phyloP scores from a whole-genome alignment of 2,888 invertebrate genomes.

The Dicranocentrus wangi region DNA sequence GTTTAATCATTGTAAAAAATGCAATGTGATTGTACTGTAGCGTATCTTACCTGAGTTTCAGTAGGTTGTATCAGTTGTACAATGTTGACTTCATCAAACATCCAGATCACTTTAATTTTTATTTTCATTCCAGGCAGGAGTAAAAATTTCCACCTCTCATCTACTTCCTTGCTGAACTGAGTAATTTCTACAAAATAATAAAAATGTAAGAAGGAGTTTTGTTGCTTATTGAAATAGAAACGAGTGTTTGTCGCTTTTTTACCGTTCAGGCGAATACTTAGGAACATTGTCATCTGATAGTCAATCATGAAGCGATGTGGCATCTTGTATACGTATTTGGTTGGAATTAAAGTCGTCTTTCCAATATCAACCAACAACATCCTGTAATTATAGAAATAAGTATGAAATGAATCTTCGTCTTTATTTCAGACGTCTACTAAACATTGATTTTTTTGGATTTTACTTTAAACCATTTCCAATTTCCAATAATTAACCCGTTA shows the following conservation, averaged over 20 bases:
- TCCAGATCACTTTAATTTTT: constrained; percentile 26
- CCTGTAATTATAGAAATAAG: constrained; percentile 7
- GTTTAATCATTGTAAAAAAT: not conserved
- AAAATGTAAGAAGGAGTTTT: not conserved
- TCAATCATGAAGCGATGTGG: constrained; percentile 35
- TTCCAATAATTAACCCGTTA: no score
- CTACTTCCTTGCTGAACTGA: constrained; percentile 25
- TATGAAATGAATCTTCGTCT: not conserved
- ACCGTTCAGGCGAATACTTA: not conserved
- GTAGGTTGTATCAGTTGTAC: constrained; percentile 13
- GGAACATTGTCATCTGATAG: constrained; percentile 4
- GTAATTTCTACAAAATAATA: constrained; percentile 16
- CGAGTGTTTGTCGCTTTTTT: not conserved
- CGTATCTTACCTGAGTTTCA: constrained; percentile 25
- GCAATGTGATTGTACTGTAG: not conserved
- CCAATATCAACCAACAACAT: constrained; percentile 50
- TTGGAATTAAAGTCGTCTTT: constrained; percentile 26
- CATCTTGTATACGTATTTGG: not conserved
- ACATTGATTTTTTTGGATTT: no score
- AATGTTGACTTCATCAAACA: constrained; percentile 23
- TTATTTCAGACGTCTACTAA: not conserved
- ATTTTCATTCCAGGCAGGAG: constrained; percentile 29
- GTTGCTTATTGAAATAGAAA: not conserved
- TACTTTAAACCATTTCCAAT: no score
- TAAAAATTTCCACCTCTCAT: constrained; percentile 43